Percentiles rank a stretch among this genome's conserved stretches.
Evolutionary conservation across 2,113 vertebrate species (phyloP).

Genomic region (human (Homo sapiens)): DNA sequence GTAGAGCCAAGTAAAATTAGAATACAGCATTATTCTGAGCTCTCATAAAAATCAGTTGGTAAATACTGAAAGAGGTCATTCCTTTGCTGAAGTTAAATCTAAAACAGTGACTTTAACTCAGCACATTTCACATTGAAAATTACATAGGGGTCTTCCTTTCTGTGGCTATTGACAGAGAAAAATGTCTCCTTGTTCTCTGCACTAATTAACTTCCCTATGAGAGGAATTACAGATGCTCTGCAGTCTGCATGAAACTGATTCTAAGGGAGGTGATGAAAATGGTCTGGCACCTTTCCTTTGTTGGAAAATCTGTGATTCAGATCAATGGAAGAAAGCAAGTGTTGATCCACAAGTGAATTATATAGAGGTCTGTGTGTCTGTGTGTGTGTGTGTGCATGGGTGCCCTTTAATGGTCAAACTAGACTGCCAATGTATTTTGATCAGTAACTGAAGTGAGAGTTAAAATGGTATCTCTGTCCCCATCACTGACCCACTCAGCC

Average conservation of each 20-base stretch:
- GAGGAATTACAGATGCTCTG: background rate
- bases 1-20: background rate
- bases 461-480: slow-evolving; percentile 69
- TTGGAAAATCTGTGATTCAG: slow-evolving; percentile 33
- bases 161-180: background rate
- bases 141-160: background rate
- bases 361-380: background rate
- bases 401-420: slow-evolving; percentile 21
- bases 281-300: slow-evolving; percentile 45
- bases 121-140: background rate
- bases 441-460: slow-evolving; percentile 65
- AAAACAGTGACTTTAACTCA: background rate
- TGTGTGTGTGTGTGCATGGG: background rate
- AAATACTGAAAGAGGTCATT: background rate
- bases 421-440: slow-evolving; percentile 56
- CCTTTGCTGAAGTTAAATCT: background rate
- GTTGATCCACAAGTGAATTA: slow-evolving; percentile 11
- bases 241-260: background rate
- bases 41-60: background rate
- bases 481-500: slow-evolving; percentile 75
- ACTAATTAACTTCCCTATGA: background rate
- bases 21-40: background rate
- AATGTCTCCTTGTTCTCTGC: background rate
- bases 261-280: background rate
- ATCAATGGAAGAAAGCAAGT: slow-evolving; percentile 47